Evolutionary conservation across 1,140 invertebrate genomes (phyloP).

Genomic region (Lepeophtheirus salmonis): DNA sequence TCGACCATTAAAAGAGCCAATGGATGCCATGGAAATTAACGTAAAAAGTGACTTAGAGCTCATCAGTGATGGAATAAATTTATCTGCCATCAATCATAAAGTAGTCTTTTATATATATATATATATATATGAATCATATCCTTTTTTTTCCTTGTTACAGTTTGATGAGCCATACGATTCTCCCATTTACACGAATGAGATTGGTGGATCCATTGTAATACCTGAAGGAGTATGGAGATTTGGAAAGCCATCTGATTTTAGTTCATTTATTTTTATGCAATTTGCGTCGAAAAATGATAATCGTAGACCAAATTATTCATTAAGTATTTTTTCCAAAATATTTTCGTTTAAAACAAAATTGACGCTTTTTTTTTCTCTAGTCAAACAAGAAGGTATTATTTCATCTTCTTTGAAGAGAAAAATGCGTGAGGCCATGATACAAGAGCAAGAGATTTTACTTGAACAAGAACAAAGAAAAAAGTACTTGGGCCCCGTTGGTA

Average conservation of each 20-base stretch:
- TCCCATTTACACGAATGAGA: neutral
- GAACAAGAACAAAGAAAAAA: slow-evolving; percentile 10
- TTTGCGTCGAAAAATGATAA: too few species aligned
- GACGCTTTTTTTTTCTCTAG: neutral
- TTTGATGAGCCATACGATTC: neutral
- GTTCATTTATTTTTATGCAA: neutral
- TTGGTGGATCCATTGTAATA: neutral
- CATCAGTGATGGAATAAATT: neutral
- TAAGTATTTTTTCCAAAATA: too few species aligned
- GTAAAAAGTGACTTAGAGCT: neutral
- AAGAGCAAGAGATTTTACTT: neutral
- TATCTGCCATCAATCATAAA: neutral
- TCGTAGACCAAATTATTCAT: too few species aligned
- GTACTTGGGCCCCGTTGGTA: slow-evolving; percentile 22
- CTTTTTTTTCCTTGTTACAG: neutral
- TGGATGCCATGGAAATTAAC: neutral
- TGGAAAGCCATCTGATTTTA: neutral
- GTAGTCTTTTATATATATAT: neutral
- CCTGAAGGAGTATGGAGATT: neutral
- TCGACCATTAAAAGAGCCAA: neutral
- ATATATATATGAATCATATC: neutral
- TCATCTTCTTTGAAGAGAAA: slow-evolving; percentile 6
- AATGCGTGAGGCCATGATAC: neutral
- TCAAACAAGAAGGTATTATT: slow-evolving; percentile 3
- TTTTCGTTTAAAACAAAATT: too few species aligned